These are phyloP conservation scores for Andrena cerasifolii DNA, from an alignment of 1,140 invertebrate genomes.

Conservation along the genomic window DNA sequence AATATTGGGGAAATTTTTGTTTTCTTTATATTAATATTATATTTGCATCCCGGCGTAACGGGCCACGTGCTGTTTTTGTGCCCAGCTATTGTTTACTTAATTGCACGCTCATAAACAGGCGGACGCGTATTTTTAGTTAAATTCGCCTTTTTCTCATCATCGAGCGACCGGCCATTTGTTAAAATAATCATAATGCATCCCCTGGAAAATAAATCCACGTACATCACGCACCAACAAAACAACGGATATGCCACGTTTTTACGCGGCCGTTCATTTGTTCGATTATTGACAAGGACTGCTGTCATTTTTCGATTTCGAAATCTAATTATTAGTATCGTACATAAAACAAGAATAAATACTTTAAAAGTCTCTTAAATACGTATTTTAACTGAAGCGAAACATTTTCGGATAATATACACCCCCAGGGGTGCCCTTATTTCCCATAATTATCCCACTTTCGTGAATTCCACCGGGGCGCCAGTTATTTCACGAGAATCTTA, in stretches of 20 bases:
- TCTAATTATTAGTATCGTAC: no score
- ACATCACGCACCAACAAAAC: slow-evolving; percentile 44
- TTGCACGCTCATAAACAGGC: slow-evolving; percentile 51
- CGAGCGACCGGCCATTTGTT: slow-evolving; percentile 44
- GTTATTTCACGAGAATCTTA: slow-evolving; percentile 23
- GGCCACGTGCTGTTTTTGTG: slow-evolving; percentile 21
- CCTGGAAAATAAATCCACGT: slow-evolving; percentile 34
- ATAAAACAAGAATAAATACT: no score
- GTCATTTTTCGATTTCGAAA: no score
- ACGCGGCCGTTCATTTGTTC: slow-evolving; percentile 36
- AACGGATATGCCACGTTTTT: slow-evolving; percentile 52
- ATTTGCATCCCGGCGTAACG: slow-evolving; percentile 3
- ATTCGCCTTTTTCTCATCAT: slow-evolving; percentile 40
- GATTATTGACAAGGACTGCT: no score
- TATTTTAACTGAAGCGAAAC: no score
- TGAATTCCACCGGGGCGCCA: no score
- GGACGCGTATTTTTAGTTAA: slow-evolving; percentile 55
- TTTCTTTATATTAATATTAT: slow-evolving; percentile 35
- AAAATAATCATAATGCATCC: slow-evolving; percentile 61
- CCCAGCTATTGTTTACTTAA: slow-evolving; percentile 58
- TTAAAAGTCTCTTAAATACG: no score
- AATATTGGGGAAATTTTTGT: slow-evolving; percentile 28
- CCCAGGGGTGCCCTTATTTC: slow-evolving; percentile 51
- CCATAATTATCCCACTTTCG: background rate
- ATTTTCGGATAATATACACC: no score